Evolutionary conservation across 2,113 vertebrate species (phyloP), one percentile per base, ranked within the genome.

Genomic region (Xiphophorus couchianus): DNA sequence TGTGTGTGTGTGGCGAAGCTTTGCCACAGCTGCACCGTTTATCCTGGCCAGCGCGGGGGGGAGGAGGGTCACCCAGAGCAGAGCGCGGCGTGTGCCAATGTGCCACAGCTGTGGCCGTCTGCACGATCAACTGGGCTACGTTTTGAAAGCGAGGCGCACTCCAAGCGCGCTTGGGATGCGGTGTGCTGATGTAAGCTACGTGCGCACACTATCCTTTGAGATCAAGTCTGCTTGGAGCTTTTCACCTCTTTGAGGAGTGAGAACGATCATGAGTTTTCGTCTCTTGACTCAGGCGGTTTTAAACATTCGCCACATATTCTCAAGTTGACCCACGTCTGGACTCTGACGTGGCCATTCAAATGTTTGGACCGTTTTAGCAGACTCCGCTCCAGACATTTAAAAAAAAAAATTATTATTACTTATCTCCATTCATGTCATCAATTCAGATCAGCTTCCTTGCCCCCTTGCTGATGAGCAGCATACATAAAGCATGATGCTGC

Each of bases 21-120:
- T 86, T 68, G 61, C 71, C 86, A 82, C 89, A 90, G 89, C 87
- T 91, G 88, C 80, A 84, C 62, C 42, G 11, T 82, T 88, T 87
- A 81, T 70, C 30, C 28, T 0, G 27, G 54, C 58, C n/a, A 22
- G 77, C 84, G 76, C 85, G 80, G 69, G 81, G 89, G 35, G 35
- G 35, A n/a, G n/a, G 10, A 10, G 78, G 77, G 84, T 85, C 86
- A 84, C 37, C 70, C 84, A 80, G 83, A 83, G 83, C 77, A 76
- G 86, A 86, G 62, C 75, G 30, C 58, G 69, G 74, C 4, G 22
- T 48, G 65, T 69, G 77, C 83, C 79, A 81, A 10, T n/a, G 19
- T 72, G 69, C 65, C 76, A 63, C 90, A 92, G 88, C 86, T 93
- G 92, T 69, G 85, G 75, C 84, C 83, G 74, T 89, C 77, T 89